Percentiles rank a stretch among this genome's conserved stretches.
Conservation (phyloP, 2,797 vertebrate genomes). For the Dendrocincla fuliginosa region DNA sequence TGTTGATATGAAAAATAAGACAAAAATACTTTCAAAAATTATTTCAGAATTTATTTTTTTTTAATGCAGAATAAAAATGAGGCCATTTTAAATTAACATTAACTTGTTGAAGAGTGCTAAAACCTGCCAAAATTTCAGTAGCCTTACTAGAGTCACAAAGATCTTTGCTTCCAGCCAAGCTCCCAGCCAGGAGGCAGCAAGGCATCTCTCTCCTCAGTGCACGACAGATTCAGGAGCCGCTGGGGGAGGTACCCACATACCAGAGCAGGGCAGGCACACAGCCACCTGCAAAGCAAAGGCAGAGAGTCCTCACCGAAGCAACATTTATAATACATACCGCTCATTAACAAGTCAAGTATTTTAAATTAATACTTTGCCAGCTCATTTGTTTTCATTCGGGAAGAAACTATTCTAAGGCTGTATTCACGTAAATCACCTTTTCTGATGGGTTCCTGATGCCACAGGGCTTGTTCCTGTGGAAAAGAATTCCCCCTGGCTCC, state of each 20-base stretch:
- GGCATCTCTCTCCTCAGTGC: accelerated
- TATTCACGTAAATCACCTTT: background rate
- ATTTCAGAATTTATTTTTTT: background rate
- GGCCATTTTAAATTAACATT: background rate
- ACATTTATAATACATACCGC: background rate
- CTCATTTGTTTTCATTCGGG: constrained; percentile 39
- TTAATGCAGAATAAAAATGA: background rate
- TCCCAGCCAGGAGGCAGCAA: background rate
- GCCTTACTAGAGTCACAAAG: background rate
- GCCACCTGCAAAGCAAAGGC: constrained; percentile 8
- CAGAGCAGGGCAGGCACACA: background rate
- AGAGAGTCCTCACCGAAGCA: background rate
- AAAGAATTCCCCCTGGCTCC: constrained; percentile 9
- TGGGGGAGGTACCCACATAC: background rate
- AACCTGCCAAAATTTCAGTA: background rate
- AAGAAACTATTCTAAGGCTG: background rate
- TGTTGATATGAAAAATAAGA: background rate
- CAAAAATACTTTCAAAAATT: accelerated
- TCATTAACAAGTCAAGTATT: constrained; percentile 52
- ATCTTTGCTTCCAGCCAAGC: background rate
- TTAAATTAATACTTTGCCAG: constrained; percentile 51
- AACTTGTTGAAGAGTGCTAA: background rate
- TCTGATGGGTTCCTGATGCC: constrained; percentile 31
- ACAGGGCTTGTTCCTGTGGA: constrained; percentile 18
- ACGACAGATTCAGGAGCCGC: accelerated